Conservation (phyloP, 92 coral and sea anemone genomes). For the Siderastrea siderea region DNA sequence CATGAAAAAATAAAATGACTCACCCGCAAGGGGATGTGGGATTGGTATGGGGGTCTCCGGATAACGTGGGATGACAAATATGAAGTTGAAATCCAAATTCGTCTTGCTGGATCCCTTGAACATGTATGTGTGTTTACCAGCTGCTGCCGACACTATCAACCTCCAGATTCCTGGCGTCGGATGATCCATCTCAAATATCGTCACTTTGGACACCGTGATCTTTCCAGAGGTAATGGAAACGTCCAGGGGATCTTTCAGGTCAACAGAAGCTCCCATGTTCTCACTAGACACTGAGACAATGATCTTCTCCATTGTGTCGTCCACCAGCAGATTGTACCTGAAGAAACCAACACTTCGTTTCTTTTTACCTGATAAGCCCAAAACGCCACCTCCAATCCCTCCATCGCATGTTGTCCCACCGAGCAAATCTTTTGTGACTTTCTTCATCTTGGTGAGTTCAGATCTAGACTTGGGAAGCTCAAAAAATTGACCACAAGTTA, state of each 20-base stretch:
- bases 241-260: conserved; percentile 53
- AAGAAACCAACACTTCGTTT: conserved; percentile 13
- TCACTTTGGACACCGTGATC: conserved; percentile 43
- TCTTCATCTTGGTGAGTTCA: conserved; percentile 3
- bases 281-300: conserved; percentile 62
- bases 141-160: conserved; percentile 56
- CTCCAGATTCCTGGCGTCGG: conserved; percentile 75
- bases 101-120: conserved; percentile 77
- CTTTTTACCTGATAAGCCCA: neutral
- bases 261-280: conserved; percentile 18
- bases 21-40: conserved; percentile 76
- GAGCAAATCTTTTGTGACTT: conserved; percentile 7
- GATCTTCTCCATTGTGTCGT: conserved; percentile 72
- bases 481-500: conserved; percentile 77
- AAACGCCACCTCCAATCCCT: conserved; percentile 33
- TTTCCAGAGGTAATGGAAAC: conserved; percentile 18
- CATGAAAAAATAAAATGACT: neutral
- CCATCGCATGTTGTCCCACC: conserved; percentile 50
- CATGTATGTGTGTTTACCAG: conserved; percentile 72
- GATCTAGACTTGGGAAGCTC: conserved; percentile 25
- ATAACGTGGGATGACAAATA: conserved; percentile 66
- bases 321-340: conserved; percentile 29
- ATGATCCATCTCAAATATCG: conserved; percentile 56
- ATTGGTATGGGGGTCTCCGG: conserved; percentile 69
- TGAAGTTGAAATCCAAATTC: conserved; percentile 82